Conservation (phyloP, 1,140 invertebrate species). For the Caligus rogercresseyi region DNA sequence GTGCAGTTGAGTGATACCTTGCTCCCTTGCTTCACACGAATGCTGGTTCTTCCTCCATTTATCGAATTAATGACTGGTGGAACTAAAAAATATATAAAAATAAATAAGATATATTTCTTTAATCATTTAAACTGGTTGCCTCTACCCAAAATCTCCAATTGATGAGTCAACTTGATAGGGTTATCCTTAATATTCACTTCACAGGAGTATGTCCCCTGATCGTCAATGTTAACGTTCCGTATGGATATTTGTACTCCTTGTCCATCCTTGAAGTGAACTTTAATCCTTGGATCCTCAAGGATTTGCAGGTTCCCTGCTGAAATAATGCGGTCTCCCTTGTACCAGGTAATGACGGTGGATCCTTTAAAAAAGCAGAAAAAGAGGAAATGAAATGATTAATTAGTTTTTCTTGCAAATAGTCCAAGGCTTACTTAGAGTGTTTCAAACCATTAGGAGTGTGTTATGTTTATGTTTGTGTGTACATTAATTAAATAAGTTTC, state of each 20-base stretch:
- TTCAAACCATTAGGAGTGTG: no score
- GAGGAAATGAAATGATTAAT: no score
- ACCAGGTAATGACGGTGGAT: conserved; percentile 12
- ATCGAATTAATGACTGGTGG: not conserved
- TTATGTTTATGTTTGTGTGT: no score
- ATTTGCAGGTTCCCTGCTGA: conserved; percentile 6
- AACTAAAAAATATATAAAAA: conserved; percentile 4
- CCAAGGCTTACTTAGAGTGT: no score
- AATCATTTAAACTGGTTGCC: not conserved
- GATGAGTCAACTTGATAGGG: conserved; percentile 1
- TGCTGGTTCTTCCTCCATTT: not conserved
- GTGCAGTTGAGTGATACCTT: conserved; percentile 1
- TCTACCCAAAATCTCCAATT: conserved; percentile 4
- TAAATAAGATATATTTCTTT: not conserved
- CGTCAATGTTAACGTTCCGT: not conserved
- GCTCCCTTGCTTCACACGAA: not conserved
- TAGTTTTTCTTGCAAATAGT: no score
- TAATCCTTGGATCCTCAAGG: conserved; percentile 8
- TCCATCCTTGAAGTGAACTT: not conserved
- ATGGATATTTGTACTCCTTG: not conserved
- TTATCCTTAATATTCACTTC: conserved; percentile 11
- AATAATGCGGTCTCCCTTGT: conserved; percentile 8
- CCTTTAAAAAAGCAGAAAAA: not conserved
- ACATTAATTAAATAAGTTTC: no score
- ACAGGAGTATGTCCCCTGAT: conserved; percentile 2